Percentiles rank a stretch among this genome's conserved stretches.
Evolutionary conservation across 2,888 invertebrate genomes (phyloP).

Genomic region (Elgonia sp.): DNA sequence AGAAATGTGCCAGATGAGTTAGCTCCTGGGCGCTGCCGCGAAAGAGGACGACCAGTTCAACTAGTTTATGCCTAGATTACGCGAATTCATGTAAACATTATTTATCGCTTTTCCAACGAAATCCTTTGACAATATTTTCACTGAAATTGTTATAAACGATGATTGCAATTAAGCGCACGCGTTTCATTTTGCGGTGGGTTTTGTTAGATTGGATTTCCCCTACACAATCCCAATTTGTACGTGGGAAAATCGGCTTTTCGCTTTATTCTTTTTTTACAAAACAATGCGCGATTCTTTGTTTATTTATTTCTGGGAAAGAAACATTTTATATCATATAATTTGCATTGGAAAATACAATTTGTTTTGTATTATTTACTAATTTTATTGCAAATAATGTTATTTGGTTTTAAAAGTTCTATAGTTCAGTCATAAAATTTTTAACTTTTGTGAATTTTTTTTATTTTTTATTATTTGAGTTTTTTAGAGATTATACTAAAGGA

Average conservation of each 20-base stretch:
- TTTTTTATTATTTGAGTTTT: too few species aligned
- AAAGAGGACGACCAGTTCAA: constrained; percentile 68
- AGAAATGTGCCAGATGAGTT: constrained; percentile 51
- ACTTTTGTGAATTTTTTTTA: too few species aligned
- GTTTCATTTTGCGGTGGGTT: constrained; percentile 28
- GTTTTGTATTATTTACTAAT: too few species aligned
- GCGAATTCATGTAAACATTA: constrained; percentile 57
- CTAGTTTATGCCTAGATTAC: constrained; percentile 62
- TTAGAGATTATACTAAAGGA: too few species aligned
- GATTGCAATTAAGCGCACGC: constrained; percentile 38
- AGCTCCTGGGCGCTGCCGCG: neutral
- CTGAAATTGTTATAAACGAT: constrained; percentile 51
- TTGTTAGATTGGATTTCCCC: constrained; percentile 13
- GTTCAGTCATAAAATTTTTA: too few species aligned
- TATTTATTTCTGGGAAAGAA: too few species aligned
- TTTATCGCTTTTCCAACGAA: constrained; percentile 51
- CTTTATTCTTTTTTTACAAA: neutral
- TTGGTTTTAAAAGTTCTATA: too few species aligned
- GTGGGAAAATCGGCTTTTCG: constrained; percentile 13
- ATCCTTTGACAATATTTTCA: constrained; percentile 63
- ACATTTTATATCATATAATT: too few species aligned
- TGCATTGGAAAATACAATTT: too few species aligned
- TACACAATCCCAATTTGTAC: neutral
- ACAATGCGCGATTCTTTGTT: too few species aligned
- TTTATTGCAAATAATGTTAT: too few species aligned